Base-by-base conservation (phyloP, 2,797 vertebrate genomes). In the Ctenopoma multispine region DNA sequence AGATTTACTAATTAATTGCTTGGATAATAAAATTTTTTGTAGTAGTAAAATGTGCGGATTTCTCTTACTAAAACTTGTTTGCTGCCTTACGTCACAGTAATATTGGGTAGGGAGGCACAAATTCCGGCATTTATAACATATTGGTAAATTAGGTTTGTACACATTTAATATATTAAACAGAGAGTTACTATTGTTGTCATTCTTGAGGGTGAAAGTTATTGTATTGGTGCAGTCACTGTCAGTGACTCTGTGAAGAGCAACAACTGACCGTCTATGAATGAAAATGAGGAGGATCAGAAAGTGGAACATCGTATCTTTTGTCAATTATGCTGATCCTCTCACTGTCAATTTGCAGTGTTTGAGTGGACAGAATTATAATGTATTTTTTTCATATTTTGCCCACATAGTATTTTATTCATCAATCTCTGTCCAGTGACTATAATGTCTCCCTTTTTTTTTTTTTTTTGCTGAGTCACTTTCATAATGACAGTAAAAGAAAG, bases 281-380 rank as follows among this genome's bases (percentile, higher is more conserved):
- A 21, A 60, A 79, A 75, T 49, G 71, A 82, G 34, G 13, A 61
- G n/a, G 44, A 51, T 31, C 20, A 62, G 6, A 43, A 44, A 64
- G 55, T 21, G 40, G 60, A 69, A 59, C 44, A 6, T 13, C 38
- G 23, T 29, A 11, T 17, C 29, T 78, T 62, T 27, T 43, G n/a
- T 56, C 48, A 63, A 50, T 79, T 66, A 56, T 24, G 24, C 24
- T 24, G 24, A 24, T 63, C 13, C 38, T 47, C 40, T 53, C 36
- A 40, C n/a, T 43, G 31, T 74, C 59, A 58, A 12, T 69, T 77
- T 36, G 34, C 49, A 44, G 40, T 40, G 21, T 54, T 61, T 72
- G 44, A 36, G 34, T 27, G 41, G n/a, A 34, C 21, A 43, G 31
- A 43, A 27, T 20, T 49, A 7, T 24, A 21, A 20, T 36, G 40